phyloP scores from a whole-genome alignment of 2,888 invertebrate species.

The Netelia melanura region DNA sequence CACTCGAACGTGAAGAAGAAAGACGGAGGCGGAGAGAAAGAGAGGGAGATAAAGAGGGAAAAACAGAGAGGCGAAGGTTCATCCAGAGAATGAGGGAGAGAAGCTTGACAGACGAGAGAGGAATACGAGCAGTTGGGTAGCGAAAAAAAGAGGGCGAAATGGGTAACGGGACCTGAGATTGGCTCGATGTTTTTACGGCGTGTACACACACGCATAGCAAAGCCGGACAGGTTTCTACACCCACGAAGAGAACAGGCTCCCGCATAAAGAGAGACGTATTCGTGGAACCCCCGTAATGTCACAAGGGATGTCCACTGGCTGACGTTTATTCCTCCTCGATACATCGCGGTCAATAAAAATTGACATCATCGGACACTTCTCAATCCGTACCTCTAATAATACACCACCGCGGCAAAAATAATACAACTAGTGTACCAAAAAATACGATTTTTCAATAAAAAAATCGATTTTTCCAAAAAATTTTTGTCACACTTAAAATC shows the following conservation, averaged over 20 bases:
- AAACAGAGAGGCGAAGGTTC: background rate
- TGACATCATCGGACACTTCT: background rate
- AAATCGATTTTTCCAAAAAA: too few relatives aligned
- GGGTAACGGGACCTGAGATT: slow-evolving; percentile 63
- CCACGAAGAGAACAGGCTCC: background rate
- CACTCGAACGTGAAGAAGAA: slow-evolving; percentile 7
- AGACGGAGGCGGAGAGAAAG: background rate
- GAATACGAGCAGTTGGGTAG: slow-evolving; percentile 29
- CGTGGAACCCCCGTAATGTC: slow-evolving; percentile 2
- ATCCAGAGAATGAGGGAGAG: background rate
- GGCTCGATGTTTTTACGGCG: slow-evolving; percentile 66
- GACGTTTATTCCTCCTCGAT: slow-evolving; percentile 34
- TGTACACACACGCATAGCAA: slow-evolving; percentile 50
- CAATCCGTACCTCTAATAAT: background rate
- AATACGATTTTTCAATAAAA: slow-evolving; percentile 1
- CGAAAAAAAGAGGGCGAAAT: slow-evolving; percentile 64
- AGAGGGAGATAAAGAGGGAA: background rate
- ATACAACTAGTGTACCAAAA: background rate
- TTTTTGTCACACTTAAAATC: too few relatives aligned
- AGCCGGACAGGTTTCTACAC: background rate
- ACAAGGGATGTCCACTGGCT: slow-evolving; percentile 17
- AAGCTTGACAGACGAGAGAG: slow-evolving; percentile 48
- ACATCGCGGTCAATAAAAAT: slow-evolving; percentile 37
- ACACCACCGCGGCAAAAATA: background rate
- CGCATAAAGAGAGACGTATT: slow-evolving; percentile 15